Base-by-base conservation (phyloP, 2,888 invertebrate genomes). In the Pheosia gnoma region DNA sequence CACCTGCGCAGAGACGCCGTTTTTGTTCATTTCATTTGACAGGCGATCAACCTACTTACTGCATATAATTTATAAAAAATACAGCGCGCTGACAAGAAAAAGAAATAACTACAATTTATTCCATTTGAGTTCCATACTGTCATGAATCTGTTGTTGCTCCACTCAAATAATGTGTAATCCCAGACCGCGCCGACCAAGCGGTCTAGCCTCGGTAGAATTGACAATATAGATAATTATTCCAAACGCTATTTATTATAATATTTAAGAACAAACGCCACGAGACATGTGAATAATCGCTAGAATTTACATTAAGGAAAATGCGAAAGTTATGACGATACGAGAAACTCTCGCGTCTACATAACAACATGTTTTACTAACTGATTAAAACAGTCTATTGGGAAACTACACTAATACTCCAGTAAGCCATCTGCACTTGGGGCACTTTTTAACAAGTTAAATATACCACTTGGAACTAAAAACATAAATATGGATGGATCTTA, bases 201-300 rank as follows among this genome's bases (percentile, higher is more conserved):
- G 82, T 78, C 75, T 69, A 83, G 86, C 88, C 86, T 88, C 87
- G 78, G 83, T 91, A 91, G 89, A 83, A 88, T 87, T 89, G 91
- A 92, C 91, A 92, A 91, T 91, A 91, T 91, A 91, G 86, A 85
- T 81, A 25, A 25, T 25, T 25, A 87, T 88, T 87, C 80, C 83
- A 85, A 82, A 78, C 70, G 84, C 86, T 88, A 86, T 82, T 84
- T 81, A 83, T 83, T 85, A 74, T 88, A 88, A 87, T 85, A 79
- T 80, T 13, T 88, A 84, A 85, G 84, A 79, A 78, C 77, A 81
- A 82, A 79, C 47, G 68, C 77, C 79, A 82, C 79, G 69, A 81
- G 80, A 74, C 75, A 82, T 86, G 85, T 87, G 84, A 85, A 86
- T 86, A 84, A 82, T 83, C 81, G 83, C 84, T 87, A 88, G 84